Evolutionary conservation across 2,888 invertebrate genomes (phyloP).

Genomic region (Anarsia innoxiella): DNA sequence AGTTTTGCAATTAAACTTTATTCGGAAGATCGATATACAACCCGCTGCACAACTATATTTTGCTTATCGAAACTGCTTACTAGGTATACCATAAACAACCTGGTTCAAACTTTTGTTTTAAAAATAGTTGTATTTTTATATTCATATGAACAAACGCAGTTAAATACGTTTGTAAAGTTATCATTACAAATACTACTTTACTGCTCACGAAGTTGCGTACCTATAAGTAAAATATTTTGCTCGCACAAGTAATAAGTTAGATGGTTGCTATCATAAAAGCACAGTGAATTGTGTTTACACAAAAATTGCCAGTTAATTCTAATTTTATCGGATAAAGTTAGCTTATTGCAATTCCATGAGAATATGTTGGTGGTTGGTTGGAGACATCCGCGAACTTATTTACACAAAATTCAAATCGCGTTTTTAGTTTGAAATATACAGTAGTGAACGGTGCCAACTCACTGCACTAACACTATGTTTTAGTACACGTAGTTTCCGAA

Average conservation of each 20-base stretch:
- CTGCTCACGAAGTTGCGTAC: too few relatives aligned
- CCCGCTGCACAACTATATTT: conserved; percentile 43
- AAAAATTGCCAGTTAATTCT: conserved; percentile 27
- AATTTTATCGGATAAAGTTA: conserved; percentile 52
- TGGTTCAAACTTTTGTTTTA: too few relatives aligned
- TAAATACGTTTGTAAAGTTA: too few relatives aligned
- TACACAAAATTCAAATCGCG: conserved; percentile 63
- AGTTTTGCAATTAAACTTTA: conserved; percentile 71
- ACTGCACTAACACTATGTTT: conserved; percentile 17
- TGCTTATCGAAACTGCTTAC: conserved; percentile 40
- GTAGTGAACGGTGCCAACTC: conserved; percentile 52
- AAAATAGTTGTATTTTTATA: too few relatives aligned
- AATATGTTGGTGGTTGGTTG: conserved; percentile 53
- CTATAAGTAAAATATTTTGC: too few relatives aligned
- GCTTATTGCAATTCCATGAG: conserved; percentile 62
- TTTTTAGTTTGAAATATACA: conserved; percentile 64
- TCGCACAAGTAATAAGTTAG: too few relatives aligned
- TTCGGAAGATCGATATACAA: conserved; percentile 54
- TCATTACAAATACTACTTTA: too few relatives aligned
- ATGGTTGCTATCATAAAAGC: too few relatives aligned
- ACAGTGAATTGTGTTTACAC: conserved; percentile 7
- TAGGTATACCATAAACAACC: too few relatives aligned
- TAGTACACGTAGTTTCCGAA: conserved; percentile 6
- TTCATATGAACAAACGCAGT: too few relatives aligned
- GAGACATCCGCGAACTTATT: conserved; percentile 63